Conservation (phyloP, 92 coral and sea anemone genomes). For the Desmophyllum pertusum region DNA sequence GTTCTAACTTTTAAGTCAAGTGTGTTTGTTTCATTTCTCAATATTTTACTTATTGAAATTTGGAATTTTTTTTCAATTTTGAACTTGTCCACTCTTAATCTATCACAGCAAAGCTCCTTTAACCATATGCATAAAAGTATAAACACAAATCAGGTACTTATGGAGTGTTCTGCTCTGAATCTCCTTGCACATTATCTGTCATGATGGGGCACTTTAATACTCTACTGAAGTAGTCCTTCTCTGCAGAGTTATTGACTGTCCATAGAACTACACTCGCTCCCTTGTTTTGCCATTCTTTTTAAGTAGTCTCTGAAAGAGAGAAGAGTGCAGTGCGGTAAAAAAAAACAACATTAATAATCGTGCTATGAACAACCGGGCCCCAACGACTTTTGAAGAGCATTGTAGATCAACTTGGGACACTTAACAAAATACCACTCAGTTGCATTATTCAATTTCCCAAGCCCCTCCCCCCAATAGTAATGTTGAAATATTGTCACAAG, state of each 20-base stretch:
- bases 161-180: background rate
- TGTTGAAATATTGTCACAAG: too few species aligned
- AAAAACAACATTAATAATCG: background rate
- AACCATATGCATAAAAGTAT: background rate
- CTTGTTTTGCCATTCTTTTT: constrained; percentile 77
- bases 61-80: too few species aligned
- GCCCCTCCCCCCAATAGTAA: too few species aligned
- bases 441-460: too few species aligned
- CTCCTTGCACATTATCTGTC: constrained; percentile 74
- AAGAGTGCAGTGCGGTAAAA: background rate
- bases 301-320: constrained; percentile 69
- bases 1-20: too few species aligned
- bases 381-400: too few species aligned
- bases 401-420: too few species aligned
- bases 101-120: background rate
- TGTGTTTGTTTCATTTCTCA: too few species aligned
- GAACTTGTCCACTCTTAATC: background rate
- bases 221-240: constrained; percentile 75
- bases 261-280: constrained; percentile 79
- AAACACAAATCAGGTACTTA: constrained; percentile 3
- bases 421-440: too few species aligned
- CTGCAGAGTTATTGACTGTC: constrained; percentile 82
- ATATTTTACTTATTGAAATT: too few species aligned
- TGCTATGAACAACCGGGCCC: too few species aligned
- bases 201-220: constrained; percentile 88